Conservation (phyloP, 2,888 invertebrate genomes). For the Leistus spinibarbis region DNA sequence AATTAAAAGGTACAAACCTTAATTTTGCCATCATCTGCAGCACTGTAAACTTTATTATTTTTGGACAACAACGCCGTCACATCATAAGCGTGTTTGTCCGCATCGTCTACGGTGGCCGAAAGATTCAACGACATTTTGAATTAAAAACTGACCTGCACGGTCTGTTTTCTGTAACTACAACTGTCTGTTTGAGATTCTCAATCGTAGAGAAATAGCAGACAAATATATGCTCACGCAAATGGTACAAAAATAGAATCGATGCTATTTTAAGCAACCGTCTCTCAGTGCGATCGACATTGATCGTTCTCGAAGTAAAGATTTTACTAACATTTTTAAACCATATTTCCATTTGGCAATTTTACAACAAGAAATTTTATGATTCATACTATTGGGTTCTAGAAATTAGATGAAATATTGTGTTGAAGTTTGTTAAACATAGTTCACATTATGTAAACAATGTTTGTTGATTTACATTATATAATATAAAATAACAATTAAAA, state of each 20-base stretch:
- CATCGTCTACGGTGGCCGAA: slow-evolving; percentile 52
- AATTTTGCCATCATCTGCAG: slow-evolving; percentile 60
- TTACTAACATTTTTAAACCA: neutral
- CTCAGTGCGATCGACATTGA: neutral
- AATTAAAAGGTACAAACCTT: slow-evolving; percentile 54
- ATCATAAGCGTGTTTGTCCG: slow-evolving; percentile 57
- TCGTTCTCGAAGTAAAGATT: neutral
- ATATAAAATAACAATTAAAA: too few relatives aligned
- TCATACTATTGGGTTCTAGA: too few relatives aligned
- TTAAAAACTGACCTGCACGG: neutral
- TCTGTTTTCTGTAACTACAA: neutral
- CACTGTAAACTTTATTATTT: slow-evolving; percentile 58
- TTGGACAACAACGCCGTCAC: slow-evolving; percentile 55
- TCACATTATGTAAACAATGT: too few relatives aligned
- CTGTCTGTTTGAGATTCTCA: neutral
- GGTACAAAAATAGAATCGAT: neutral
- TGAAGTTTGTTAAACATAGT: too few relatives aligned
- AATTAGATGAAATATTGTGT: too few relatives aligned
- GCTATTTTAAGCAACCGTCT: neutral
- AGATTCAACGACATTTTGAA: slow-evolving; percentile 51
- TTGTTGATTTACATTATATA: too few relatives aligned
- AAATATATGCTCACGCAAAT: neutral
- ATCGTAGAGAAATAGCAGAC: neutral
- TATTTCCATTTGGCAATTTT: neutral
- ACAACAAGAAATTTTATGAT: too few relatives aligned